Percentiles rank a stretch among this genome's conserved stretches.
phyloP scores from a whole-genome alignment of 1,140 invertebrate species.

The Hermetia illucens region DNA sequence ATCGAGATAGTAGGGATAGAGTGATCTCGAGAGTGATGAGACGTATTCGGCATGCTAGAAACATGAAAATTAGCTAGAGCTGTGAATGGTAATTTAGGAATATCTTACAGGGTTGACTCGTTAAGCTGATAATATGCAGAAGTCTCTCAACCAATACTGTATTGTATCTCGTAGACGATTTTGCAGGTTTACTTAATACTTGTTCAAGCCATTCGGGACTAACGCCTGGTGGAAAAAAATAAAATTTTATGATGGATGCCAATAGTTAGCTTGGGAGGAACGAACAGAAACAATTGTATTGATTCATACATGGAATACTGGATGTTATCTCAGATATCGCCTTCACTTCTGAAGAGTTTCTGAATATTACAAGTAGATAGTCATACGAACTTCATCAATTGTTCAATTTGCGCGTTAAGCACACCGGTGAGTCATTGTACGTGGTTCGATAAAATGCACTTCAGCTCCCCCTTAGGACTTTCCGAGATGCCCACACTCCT shows the following conservation, averaged over 20 bases:
- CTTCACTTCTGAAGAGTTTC: no score
- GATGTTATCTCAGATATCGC: no score
- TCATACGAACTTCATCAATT: no score
- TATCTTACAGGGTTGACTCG: slow-evolving; percentile 62
- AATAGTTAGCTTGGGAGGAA: not conserved
- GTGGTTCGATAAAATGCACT: no score
- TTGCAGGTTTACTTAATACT: slow-evolving; percentile 35
- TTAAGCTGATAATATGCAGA: slow-evolving; percentile 61
- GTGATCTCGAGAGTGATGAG: slow-evolving; percentile 84
- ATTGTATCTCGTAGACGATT: slow-evolving; percentile 43
- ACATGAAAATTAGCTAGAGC: not conserved
- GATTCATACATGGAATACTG: no score
- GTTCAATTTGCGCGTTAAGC: no score
- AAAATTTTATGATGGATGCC: slow-evolving; percentile 9
- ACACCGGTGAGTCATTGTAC: no score
- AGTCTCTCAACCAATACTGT: slow-evolving; percentile 61
- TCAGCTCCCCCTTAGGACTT: no score
- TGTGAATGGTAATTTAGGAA: slow-evolving; percentile 1
- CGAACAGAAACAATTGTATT: no score
- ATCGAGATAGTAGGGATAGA: slow-evolving; percentile 56
- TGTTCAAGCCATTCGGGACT: slow-evolving; percentile 55
- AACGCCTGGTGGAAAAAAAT: no score
- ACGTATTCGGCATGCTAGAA: slow-evolving; percentile 59
- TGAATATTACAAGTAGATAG: no score
- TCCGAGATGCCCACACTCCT: no score